Conservation (phyloP, 1,140 invertebrate genomes). For the Drosophila micromelanica region DNA sequence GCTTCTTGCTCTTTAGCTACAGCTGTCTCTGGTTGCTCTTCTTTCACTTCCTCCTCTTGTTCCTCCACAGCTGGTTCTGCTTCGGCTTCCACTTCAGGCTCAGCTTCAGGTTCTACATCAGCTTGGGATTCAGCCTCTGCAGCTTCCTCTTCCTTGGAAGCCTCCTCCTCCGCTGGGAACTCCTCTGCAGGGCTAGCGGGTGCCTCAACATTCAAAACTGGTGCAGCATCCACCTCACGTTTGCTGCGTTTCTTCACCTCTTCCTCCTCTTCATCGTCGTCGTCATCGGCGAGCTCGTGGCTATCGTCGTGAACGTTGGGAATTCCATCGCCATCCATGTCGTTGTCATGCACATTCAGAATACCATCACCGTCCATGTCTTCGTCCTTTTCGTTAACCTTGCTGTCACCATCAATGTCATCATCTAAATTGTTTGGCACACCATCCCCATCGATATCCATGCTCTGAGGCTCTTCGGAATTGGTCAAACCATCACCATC, state of each 20-base stretch:
- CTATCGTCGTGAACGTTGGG: constrained; percentile 73
- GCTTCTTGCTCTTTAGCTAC: constrained; percentile 37
- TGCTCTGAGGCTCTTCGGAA: constrained; percentile 68
- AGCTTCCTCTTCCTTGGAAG: constrained; percentile 59
- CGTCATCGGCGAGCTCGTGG: constrained; percentile 33
- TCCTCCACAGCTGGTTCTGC: constrained; percentile 32
- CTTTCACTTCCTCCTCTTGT: constrained; percentile 45
- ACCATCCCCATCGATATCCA: constrained; percentile 83
- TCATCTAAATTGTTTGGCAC: constrained; percentile 62
- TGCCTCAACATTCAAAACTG: constrained; percentile 51
- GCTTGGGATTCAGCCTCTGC: constrained; percentile 25
- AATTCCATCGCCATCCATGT: constrained; percentile 84
- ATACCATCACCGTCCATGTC: constrained; percentile 77
- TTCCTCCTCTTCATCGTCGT: constrained; percentile 61
- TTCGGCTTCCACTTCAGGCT: constrained; percentile 27
- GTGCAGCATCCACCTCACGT: constrained; percentile 81
- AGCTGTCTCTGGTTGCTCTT: constrained; percentile 42
- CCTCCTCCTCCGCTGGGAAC: constrained; percentile 70
- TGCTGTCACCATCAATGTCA: constrained; percentile 52
- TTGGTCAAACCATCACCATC: constrained; percentile 74
- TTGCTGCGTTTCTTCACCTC: constrained; percentile 73
- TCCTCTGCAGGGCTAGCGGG: constrained; percentile 83
- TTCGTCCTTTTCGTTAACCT: constrained; percentile 57
- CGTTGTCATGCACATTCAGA: constrained; percentile 75
- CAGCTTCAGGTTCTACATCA: constrained; percentile 43